phyloP scores from a whole-genome alignment of 2,888 invertebrate species.

The Dicranocentrus wangi region DNA sequence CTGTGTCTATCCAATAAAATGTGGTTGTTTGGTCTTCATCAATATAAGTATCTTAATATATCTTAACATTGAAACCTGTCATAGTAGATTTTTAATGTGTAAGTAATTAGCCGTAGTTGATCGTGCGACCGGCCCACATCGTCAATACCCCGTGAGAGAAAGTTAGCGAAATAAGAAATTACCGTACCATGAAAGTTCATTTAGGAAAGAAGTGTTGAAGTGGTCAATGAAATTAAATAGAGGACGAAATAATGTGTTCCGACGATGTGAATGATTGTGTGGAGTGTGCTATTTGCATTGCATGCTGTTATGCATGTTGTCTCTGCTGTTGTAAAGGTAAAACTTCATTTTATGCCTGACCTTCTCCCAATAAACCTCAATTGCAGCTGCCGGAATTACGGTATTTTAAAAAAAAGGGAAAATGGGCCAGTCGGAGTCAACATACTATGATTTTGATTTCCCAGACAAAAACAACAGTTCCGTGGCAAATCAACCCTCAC shows the following conservation, averaged over 20 bases:
- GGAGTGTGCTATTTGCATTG: conserved; percentile 49
- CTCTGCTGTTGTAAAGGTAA: conserved; percentile 51
- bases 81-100: no score
- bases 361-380: not conserved
- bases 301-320: conserved; percentile 53
- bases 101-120: no score
- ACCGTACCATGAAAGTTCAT: not conserved
- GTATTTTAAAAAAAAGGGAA: no score
- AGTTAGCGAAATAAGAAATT: no score
- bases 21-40: no score
- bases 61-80: no score
- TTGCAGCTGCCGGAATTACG: not conserved
- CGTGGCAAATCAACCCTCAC: conserved; percentile 35
- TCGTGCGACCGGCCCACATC: no score
- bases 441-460: conserved; percentile 44
- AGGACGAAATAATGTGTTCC: conserved; percentile 33
- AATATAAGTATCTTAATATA: no score
- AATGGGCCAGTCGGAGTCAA: conserved; percentile 50
- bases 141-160: no score
- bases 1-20: no score
- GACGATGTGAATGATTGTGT: conserved; percentile 50
- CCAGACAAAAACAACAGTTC: conserved; percentile 47
- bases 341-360: no score
- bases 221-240: conserved; percentile 13
- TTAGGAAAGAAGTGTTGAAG: not conserved